These are phyloP conservation scores for Fulmarus glacialis DNA, from an alignment of 2,113 vertebrate genomes.

Conservation along the genomic window DNA sequence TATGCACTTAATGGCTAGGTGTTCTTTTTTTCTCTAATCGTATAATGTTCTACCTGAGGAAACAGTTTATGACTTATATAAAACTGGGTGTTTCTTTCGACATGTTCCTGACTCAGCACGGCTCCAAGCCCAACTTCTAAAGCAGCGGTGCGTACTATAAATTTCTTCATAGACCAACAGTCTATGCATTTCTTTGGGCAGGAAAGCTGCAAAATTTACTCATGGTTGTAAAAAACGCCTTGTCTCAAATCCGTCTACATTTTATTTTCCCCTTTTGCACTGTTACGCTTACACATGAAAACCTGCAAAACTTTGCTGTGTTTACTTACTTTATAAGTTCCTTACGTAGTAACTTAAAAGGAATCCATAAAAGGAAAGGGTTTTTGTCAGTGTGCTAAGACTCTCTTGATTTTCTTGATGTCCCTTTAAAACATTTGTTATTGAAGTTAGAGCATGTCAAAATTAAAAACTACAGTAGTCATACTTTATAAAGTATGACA, in stretches of 20 bases:
- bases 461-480: not conserved
- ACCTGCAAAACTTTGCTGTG: not conserved
- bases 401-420: not conserved
- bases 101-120: constrained; percentile 64
- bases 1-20: constrained; percentile 58
- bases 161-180: constrained; percentile 6
- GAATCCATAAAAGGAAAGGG: not conserved
- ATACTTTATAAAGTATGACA: not conserved
- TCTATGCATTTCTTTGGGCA: not conserved
- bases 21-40: constrained; percentile 58
- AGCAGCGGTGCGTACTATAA: not conserved
- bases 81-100: constrained; percentile 70
- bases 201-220: not conserved
- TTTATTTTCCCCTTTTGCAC: not conserved
- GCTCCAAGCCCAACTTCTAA: constrained; percentile 53
- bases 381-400: not conserved
- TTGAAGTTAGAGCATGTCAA: not conserved
- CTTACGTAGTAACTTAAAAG: not conserved
- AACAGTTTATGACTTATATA: constrained; percentile 70
- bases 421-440: not conserved
- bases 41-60: constrained; percentile 68
- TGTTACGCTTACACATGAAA: not conserved
- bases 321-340: not conserved
- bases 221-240: not conserved
- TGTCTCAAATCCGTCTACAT: not conserved